Percentiles rank a stretch among this genome's conserved stretches.
These are phyloP conservation scores for Planococcus citri DNA, from an alignment of 1,140 invertebrate genomes.

Conservation along the genomic window DNA sequence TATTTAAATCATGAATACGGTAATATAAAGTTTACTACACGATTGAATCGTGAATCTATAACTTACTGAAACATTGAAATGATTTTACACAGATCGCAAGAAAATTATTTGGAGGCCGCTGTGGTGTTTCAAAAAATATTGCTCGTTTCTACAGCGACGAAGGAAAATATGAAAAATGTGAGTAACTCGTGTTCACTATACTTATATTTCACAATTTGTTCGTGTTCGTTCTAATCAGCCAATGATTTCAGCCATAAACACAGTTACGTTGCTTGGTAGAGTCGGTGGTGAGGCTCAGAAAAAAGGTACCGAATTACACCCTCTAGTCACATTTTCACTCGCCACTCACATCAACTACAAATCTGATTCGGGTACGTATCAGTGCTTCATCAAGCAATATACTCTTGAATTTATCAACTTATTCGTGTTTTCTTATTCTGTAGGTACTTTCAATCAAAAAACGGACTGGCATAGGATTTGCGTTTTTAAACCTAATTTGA, in stretches of 20 bases:
- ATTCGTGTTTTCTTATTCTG: neutral
- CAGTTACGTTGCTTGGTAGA: conserved; percentile 71
- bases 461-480: conserved; percentile 85
- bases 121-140: neutral
- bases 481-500: conserved; percentile 69
- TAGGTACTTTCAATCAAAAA: no score
- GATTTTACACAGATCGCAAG: neutral
- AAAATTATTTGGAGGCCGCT: neutral
- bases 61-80: no score
- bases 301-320: conserved; percentile 64
- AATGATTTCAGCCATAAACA: conserved; percentile 63
- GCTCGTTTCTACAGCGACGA: neutral
- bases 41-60: no score
- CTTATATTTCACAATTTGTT: neutral
- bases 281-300: conserved; percentile 74
- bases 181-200: neutral
- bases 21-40: no score
- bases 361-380: conserved; percentile 36
- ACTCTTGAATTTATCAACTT: neutral
- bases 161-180: neutral
- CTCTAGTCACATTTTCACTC: conserved; percentile 76
- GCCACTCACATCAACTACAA: conserved; percentile 80
- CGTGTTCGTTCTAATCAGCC: neutral
- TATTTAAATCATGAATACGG: no score
- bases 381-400: neutral